These are phyloP conservation scores for Pyrocephalus nanus DNA, from an alignment of 2,797 vertebrate species.

Conservation along the genomic window DNA sequence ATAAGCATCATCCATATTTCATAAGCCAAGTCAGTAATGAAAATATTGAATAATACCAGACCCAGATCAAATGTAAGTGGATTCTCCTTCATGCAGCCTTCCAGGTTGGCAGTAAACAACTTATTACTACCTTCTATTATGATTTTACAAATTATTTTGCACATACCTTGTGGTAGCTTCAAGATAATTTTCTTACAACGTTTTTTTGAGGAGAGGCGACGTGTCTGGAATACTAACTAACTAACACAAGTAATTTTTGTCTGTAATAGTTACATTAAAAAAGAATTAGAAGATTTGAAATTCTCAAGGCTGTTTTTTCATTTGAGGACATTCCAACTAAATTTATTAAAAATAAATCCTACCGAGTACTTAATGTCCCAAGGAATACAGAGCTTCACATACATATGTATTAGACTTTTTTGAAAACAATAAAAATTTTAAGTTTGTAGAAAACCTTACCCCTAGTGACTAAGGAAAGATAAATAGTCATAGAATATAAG, in stretches of 20 bases:
- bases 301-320: not conserved
- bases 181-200: not conserved
- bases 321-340: not conserved
- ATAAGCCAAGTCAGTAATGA: constrained; percentile 43
- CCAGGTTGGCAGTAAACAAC: not conserved
- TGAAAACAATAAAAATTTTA: not conserved
- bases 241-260: not conserved
- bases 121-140: not conserved
- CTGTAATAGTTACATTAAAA: not conserved
- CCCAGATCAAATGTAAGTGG: not conserved
- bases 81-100: not conserved
- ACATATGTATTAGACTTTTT: not conserved
- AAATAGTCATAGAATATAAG: not conserved
- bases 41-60: not conserved
- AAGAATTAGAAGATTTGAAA: not conserved
- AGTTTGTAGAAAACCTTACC: not conserved
- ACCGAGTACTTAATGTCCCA: not conserved
- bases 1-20: constrained; percentile 56
- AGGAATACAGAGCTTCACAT: not conserved
- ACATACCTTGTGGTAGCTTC: not conserved
- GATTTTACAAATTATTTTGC: not conserved
- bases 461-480: not conserved
- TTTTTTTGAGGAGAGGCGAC: not conserved
- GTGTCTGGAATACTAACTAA: not conserved
- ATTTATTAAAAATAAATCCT: not conserved